Percentiles rank a stretch among this genome's conserved stretches.
Evolutionary conservation across 1,140 invertebrate genomes (phyloP).

Genomic region (Micrasema minimum): DNA sequence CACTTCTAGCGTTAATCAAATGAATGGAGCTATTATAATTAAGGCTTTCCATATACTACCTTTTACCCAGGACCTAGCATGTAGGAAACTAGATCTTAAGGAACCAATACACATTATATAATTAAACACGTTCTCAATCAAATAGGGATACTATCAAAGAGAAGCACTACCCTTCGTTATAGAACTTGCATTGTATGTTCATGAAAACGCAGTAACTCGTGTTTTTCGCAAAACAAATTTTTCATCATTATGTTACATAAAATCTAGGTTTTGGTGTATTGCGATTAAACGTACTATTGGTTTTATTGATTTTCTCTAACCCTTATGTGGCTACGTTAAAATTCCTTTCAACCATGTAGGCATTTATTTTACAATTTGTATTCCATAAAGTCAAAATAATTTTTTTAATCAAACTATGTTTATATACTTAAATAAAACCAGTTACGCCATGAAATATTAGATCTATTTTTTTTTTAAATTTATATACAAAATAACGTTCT

Average conservation of each 20-base stretch:
- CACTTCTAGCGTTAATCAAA: neutral
- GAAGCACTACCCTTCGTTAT: neutral
- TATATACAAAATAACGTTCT: no score
- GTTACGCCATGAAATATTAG: no score
- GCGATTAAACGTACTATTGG: no score
- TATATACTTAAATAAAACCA: no score
- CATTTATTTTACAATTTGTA: no score
- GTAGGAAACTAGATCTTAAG: neutral
- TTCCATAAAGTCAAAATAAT: no score
- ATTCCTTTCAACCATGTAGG: neutral
- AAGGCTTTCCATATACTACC: neutral
- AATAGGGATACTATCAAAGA: conserved; percentile 19
- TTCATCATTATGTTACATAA: neutral
- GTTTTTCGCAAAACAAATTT: neutral
- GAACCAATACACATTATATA: neutral
- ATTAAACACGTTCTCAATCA: conserved; percentile 13
- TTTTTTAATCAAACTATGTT: no score
- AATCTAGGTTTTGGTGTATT: no score
- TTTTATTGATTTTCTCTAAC: neutral
- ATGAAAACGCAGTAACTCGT: neutral
- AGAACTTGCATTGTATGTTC: neutral
- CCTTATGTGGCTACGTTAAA: neutral
- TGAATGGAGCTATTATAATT: neutral
- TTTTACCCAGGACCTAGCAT: neutral
- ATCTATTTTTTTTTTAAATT: no score